Conservation (phyloP, 2,797 vertebrate genomes). For the Calcarius lapponicus region DNA sequence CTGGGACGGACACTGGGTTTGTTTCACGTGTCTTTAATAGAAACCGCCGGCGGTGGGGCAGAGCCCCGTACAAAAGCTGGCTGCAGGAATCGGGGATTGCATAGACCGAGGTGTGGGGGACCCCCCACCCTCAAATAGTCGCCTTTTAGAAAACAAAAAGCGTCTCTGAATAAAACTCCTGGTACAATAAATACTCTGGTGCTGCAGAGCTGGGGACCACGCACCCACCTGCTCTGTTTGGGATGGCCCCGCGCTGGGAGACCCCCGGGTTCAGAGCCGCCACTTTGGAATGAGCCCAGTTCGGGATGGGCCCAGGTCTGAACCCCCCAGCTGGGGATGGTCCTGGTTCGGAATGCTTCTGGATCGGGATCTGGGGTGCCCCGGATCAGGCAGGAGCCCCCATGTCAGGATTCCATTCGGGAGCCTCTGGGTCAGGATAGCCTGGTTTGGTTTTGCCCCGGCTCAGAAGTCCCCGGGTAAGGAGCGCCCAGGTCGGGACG, state of each 20-base stretch:
- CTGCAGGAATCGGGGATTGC: conserved; percentile 54
- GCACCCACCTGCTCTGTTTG: not conserved
- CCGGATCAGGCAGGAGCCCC: not conserved
- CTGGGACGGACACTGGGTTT: not conserved
- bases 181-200: conserved; percentile 49
- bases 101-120: conserved; percentile 51
- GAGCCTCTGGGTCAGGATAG: not conserved
- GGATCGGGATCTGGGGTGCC: not conserved
- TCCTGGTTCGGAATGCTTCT: not conserved
- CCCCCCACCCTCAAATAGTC: not conserved
- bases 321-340: not conserved
- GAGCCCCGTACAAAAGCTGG: conserved; percentile 47
- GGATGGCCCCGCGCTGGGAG: accelerated
- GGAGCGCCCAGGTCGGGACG: not conserved
- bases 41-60: not conserved
- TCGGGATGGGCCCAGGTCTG: not conserved
- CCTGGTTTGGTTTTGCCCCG: not conserved
- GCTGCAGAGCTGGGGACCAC: not conserved
- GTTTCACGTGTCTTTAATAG: conserved; percentile 54
- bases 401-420: not conserved
- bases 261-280: not conserved
- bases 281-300: not conserved
- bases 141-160: conserved; percentile 55
- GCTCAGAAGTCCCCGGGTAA: not conserved
- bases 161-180: conserved; percentile 28